Evolutionary conservation across 2,888 invertebrate genomes (phyloP), one percentile per base, ranked within the genome.

Genomic region (Eristalis pertinax): DNA sequence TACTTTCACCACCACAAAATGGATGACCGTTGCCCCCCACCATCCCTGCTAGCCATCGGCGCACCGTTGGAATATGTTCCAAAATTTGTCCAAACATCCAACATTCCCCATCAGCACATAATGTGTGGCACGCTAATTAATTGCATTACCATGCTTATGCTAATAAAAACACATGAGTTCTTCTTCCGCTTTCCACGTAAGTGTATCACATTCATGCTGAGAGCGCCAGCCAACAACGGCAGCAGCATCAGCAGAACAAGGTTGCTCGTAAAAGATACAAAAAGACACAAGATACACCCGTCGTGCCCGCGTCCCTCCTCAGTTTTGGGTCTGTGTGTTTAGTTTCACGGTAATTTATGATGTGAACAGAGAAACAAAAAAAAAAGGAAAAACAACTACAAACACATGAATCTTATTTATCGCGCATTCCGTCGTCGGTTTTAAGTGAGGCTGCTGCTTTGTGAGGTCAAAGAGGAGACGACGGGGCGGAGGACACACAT

Each of bases 91-190:
- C 8, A 50, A 19, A 50, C 50, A 50, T 11, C 11, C 11, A 1
- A 10, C 35, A 77, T 77, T 74, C 35, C 58, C 70, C 65, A 62
- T 70, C 70, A 70, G 50, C 62, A 15, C 19, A 50, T 63, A 68
- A 72, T 43, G 70, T 80, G 41, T 79, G 67, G 75, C 79, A 76
- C 67, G 56, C 56, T 84, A 80, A 84, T 80, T 76, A 75, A 80
- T 76, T 80, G 76, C 72, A 80, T 84, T 84, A 80, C 72, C 72
- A 80, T 80, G 76, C 79, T 84, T 80, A 80, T 76, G 84, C 75
- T 76, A 80, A 84, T 80, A 76, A 84, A 65, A 73, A 64, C 60
- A 65, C 70, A 43, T 64, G 63, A 8, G 38, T 62, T 41, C 8
- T 10, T 32, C 26, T 35, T 60, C 11, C n/a, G 2, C 43, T 76